Conservation (phyloP, 2,888 invertebrate species). For the Rhimphoctona megacephalus region DNA sequence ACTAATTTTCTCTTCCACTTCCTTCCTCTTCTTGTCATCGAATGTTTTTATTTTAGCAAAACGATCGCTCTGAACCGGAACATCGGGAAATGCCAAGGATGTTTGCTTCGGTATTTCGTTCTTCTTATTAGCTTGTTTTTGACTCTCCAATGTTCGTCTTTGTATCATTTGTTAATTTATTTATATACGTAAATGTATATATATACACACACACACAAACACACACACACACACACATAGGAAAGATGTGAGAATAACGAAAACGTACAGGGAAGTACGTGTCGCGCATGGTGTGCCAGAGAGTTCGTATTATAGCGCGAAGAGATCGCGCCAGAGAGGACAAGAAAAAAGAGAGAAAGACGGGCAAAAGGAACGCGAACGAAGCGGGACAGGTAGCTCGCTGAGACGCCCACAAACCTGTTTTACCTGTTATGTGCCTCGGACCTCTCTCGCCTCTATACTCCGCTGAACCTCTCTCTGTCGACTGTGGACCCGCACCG, state of each 20-base stretch:
- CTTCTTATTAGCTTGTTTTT: too few relatives aligned
- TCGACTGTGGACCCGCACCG: constrained; percentile 39
- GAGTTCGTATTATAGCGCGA: constrained; percentile 46
- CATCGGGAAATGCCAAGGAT: not conserved
- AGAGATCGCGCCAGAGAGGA: constrained; percentile 43
- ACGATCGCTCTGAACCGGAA: not conserved
- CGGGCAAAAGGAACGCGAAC: constrained; percentile 66
- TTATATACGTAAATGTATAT: not conserved
- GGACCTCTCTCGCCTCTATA: constrained; percentile 52
- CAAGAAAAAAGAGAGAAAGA: constrained; percentile 37
- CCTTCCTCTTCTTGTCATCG: not conserved
- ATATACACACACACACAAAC: not conserved
- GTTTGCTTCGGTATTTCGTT: constrained; percentile 2
- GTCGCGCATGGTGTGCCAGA: constrained; percentile 46
- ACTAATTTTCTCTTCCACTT: not conserved
- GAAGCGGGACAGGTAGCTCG: constrained; percentile 80
- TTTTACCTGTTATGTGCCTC: constrained; percentile 75
- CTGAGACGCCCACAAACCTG: constrained; percentile 76
- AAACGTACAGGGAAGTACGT: constrained; percentile 59
- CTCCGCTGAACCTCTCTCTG: constrained; percentile 44
- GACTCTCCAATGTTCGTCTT: constrained; percentile 1
- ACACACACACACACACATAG: not conserved
- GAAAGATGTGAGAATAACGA: constrained; percentile 38
- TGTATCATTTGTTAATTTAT: constrained; percentile 7
- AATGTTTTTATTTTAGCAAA: not conserved